Evolutionary conservation across 2,888 invertebrate genomes (phyloP).

Genomic region (Timandra comae): DNA sequence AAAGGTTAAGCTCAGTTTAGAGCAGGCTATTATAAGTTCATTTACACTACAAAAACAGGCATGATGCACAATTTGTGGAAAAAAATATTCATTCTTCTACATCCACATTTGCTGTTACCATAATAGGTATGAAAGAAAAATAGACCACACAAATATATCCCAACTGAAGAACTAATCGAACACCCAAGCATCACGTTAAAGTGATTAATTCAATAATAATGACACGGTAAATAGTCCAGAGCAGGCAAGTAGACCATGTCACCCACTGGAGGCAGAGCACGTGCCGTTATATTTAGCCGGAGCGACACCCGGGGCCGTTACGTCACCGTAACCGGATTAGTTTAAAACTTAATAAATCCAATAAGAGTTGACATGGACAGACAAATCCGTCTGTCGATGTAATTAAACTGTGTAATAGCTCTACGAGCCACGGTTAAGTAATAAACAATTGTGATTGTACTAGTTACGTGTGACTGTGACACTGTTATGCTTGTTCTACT

Average conservation of each 20-base stretch:
- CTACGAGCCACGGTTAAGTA: no score
- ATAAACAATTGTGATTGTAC: no score
- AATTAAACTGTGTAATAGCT: constrained; percentile 9
- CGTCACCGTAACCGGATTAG: constrained; percentile 49
- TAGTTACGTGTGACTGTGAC: constrained; percentile 14
- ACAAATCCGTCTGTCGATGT: constrained; percentile 17
- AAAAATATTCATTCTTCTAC: no score
- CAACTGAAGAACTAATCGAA: no score
- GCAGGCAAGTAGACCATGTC: constrained; percentile 37
- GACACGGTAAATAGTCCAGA: constrained; percentile 22
- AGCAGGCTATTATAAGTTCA: no score
- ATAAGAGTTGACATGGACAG: constrained; percentile 12
- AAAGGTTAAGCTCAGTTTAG: no score
- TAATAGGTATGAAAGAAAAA: no score
- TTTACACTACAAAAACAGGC: no score
- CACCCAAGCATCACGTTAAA: no score
- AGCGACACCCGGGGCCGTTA: constrained; percentile 58
- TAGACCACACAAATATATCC: no score
- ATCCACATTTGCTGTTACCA: no score
- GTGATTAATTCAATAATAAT: not conserved
- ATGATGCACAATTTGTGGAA: no score
- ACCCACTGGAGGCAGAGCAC: constrained; percentile 47
- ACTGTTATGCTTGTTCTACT: constrained; percentile 1
- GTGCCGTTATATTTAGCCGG: constrained; percentile 52
- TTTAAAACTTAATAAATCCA: constrained; percentile 33